Conservation (phyloP, 1,140 invertebrate genomes). For the Lineus longissimus region DNA sequence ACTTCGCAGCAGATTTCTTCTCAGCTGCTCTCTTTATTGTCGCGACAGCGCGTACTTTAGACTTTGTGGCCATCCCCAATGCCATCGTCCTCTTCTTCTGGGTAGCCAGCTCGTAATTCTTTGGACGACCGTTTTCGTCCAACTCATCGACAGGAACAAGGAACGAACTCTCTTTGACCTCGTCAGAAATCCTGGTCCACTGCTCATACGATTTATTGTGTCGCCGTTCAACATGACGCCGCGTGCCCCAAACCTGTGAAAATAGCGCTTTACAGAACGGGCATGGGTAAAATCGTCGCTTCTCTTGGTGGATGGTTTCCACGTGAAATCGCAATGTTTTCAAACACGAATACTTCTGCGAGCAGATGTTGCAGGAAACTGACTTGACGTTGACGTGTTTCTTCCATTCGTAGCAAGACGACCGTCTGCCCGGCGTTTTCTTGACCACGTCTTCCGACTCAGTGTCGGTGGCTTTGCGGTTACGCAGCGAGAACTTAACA, state of each 20-base stretch:
- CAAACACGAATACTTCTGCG: slow-evolving; percentile 28
- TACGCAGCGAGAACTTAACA: slow-evolving; percentile 1
- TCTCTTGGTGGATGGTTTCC: slow-evolving; percentile 37
- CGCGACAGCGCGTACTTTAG: too few relatives aligned
- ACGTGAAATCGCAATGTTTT: slow-evolving; percentile 49
- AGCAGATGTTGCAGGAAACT: slow-evolving; percentile 31
- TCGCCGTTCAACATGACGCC: slow-evolving; percentile 40
- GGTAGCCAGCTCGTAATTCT: background rate
- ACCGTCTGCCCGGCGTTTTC: background rate
- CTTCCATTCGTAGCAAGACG: background rate
- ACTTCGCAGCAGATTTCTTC: background rate
- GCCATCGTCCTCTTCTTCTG: background rate
- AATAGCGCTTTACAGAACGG: slow-evolving; percentile 46
- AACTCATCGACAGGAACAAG: slow-evolving; percentile 18
- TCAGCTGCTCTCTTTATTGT: background rate
- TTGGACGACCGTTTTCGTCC: background rate
- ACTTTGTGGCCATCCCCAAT: background rate
- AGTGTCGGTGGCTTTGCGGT: slow-evolving; percentile 11
- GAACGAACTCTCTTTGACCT: slow-evolving; percentile 27
- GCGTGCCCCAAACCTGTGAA: slow-evolving; percentile 44
- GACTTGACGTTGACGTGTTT: background rate
- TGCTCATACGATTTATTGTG: slow-evolving; percentile 46
- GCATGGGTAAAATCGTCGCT: slow-evolving; percentile 44
- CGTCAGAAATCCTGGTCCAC: slow-evolving; percentile 37
- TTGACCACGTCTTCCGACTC: background rate